phyloP scores from a whole-genome alignment of 2,113 vertebrate genomes.

The Naja naja region DNA sequence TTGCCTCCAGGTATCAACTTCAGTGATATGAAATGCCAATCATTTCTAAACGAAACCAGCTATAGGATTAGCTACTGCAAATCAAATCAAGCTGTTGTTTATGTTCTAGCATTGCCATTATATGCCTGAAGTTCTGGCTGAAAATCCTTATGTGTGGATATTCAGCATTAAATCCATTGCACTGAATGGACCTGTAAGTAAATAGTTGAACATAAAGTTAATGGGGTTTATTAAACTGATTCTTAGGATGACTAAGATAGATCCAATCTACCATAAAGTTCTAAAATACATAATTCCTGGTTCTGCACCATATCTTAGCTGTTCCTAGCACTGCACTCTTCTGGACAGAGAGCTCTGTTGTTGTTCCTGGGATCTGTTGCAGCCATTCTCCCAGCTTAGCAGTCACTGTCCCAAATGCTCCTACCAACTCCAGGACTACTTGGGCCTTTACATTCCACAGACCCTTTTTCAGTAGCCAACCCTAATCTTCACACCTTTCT shows the following conservation, averaged over 20 bases:
- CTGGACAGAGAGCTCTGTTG: too few relatives aligned
- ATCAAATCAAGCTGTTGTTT: not conserved
- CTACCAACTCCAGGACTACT: too few relatives aligned
- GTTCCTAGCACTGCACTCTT: not conserved
- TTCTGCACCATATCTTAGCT: not conserved
- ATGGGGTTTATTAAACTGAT: not conserved
- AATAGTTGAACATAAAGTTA: not conserved
- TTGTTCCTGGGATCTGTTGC: too few relatives aligned
- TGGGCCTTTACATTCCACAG: too few relatives aligned
- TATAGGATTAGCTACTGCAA: accelerated
- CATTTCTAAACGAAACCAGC: not conserved
- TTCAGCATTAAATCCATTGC: not conserved
- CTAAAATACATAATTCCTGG: not conserved
- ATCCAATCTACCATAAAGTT: not conserved
- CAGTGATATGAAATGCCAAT: not conserved
- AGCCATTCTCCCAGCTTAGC: not conserved
- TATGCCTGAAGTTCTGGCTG: not conserved
- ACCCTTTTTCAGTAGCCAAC: too few relatives aligned
- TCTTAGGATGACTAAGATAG: not conserved
- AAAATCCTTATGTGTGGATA: not conserved
- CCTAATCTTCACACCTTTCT: too few relatives aligned
- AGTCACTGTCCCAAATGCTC: not conserved
- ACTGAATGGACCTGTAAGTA: not conserved
- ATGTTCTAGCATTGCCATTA: not conserved
- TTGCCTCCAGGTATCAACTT: not conserved